Base-by-base conservation (phyloP, 2,113 vertebrate genomes). In the Hyperoodon ampullatus region DNA sequence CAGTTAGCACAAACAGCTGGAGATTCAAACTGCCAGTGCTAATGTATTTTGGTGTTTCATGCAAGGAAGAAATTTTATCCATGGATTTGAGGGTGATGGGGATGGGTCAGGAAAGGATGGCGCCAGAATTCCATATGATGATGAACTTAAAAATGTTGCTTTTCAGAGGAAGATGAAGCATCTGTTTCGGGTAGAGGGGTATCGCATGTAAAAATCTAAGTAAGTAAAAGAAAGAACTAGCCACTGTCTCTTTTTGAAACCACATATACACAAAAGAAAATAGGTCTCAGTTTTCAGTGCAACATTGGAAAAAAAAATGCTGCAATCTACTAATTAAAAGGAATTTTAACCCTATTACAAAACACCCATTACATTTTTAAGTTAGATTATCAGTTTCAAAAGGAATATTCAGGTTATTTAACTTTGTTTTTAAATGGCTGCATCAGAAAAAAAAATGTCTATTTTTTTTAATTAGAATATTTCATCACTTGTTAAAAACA, bases 381-480 rank as follows among this genome's bases (percentile, higher is more conserved):
- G 95, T 98, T 97, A 93, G 33, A 75, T 97, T 97, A 88, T 98
- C 95, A 85, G 81, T 98, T 98, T 98, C 93, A 96, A 93, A 93
- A 97, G 53, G 97, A 0, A 63, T 97, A 95, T 94, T 97, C 98
- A 98, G 97, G 97, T 93, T 98, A 97, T 97, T 98, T 97, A 93
- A 97, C 95, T 94, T 98, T 97, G 94, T 98, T 98, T 98, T 98
- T 95, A 98, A 94, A 84, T 92, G 98, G 97, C 97, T 98, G 95
- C 97, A 98, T 98, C 97, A 97, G 97, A 97, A 97, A 96, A 94
- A 94, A 84, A 33, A 72, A 74, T 4, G 33, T 97, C 93, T 96
- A 93, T 98, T 96, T 98, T 98, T 98, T 98, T 97, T 97, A 95
- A 98, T 98, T 96, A 96, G 97, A 88, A 80, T 97, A 97, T 95